Evolutionary conservation across 2,113 vertebrate species (phyloP).

Genomic region (Clinocottus analis): DNA sequence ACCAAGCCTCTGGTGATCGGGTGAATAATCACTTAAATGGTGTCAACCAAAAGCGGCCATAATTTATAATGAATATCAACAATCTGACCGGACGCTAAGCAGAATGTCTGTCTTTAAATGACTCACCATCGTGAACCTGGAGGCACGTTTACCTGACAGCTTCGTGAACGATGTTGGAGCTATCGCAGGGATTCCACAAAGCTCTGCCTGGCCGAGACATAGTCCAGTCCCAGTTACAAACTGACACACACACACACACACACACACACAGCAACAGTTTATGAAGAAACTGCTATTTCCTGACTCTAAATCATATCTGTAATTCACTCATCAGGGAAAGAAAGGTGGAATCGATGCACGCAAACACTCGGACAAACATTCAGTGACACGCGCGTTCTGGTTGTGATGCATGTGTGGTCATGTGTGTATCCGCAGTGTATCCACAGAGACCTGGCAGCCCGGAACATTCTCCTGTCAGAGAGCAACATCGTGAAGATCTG

Average conservation of each 20-base stretch:
- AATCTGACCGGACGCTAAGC: neutral
- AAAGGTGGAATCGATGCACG: neutral
- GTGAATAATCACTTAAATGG: conserved; percentile 13
- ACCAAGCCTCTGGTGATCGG: neutral
- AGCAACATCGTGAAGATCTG: conserved; percentile 99
- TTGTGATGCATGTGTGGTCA: conserved; percentile 41
- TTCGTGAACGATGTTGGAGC: conserved; percentile 17
- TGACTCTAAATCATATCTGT: neutral
- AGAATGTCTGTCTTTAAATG: conserved; percentile 14
- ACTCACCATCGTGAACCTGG: neutral
- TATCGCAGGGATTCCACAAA: conserved; percentile 14
- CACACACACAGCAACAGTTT: conserved; percentile 3
- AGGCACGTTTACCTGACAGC: conserved; percentile 26
- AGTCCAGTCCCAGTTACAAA: conserved; percentile 37
- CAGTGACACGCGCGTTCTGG: neutral
- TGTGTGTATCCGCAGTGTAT: conserved; percentile 85
- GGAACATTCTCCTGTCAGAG: conserved; percentile 97
- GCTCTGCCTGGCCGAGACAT: conserved; percentile 4
- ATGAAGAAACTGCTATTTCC: neutral
- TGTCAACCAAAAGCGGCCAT: neutral
- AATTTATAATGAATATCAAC: conserved; percentile 14
- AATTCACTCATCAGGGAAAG: conserved; percentile 4
- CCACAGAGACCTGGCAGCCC: conserved; percentile 96
- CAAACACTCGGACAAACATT: neutral
- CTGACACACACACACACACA: neutral